These are phyloP conservation scores for Bungarus multicinctus DNA, from an alignment of 2,113 vertebrate genomes.

Conservation along the genomic window DNA sequence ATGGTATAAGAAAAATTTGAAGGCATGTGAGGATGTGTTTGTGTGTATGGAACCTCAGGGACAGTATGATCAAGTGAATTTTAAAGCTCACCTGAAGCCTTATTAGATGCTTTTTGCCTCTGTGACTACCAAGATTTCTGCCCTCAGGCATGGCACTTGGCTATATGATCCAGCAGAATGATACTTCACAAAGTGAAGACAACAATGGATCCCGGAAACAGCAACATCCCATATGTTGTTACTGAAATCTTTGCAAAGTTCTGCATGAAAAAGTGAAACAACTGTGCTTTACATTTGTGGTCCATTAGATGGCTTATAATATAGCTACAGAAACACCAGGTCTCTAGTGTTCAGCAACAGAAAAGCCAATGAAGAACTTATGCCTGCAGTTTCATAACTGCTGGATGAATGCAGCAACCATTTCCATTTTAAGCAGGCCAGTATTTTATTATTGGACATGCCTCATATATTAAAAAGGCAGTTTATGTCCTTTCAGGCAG, in stretches of 20 bases:
- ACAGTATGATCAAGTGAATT: background rate
- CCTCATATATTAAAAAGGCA: constrained; percentile 36
- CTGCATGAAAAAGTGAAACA: background rate
- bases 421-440: constrained; percentile 55
- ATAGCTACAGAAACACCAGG: background rate
- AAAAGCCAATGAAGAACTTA: constrained; percentile 44
- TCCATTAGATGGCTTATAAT: background rate
- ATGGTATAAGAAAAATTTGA: background rate
- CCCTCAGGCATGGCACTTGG: background rate
- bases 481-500: constrained; percentile 52
- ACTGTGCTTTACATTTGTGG: background rate
- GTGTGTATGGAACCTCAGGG: no score
- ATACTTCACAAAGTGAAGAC: background rate
- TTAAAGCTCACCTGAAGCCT: background rate
- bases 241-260: background rate
- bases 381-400: constrained; percentile 40
- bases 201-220: background rate
- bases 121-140: background rate
- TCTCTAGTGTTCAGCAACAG: constrained; percentile 18
- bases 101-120: background rate
- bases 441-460: constrained; percentile 45
- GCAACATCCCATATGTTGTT: background rate
- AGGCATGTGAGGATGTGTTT: background rate
- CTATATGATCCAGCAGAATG: background rate
- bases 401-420: constrained; percentile 32